These are phyloP conservation scores for Mastomys natalensis DNA, from an alignment of 2,113 vertebrate species.

Conservation along the genomic window DNA sequence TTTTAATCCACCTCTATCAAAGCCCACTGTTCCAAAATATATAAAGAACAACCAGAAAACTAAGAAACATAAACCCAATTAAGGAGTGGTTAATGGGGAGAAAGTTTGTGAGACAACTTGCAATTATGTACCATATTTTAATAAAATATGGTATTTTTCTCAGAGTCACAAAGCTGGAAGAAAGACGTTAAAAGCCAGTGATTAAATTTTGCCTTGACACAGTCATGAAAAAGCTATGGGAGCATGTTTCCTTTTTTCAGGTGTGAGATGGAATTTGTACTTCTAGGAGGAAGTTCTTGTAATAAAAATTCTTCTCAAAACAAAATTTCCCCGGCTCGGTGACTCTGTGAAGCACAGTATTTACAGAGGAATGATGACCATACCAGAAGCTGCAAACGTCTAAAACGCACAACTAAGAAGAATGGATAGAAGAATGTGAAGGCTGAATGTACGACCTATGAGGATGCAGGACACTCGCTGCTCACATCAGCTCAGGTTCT, in stretches of 20 bases:
- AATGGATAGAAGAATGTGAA: neutral
- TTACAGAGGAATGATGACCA: neutral
- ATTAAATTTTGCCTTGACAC: neutral
- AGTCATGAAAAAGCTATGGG: neutral
- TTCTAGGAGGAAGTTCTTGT: neutral
- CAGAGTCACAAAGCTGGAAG: neutral
- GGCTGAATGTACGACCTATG: no score
- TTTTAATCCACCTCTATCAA: slow-evolving; percentile 7
- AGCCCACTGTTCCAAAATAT: slow-evolving; percentile 8
- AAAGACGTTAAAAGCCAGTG: neutral
- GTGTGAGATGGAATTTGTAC: neutral
- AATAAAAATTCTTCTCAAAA: neutral
- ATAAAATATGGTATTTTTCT: neutral
- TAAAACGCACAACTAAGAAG: neutral
- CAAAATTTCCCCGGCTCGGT: neutral
- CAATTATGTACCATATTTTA: neutral
- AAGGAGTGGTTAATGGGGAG: neutral
- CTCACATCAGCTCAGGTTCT: neutral
- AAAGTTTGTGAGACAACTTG: neutral
- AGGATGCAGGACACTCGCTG: neutral
- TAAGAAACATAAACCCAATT: slow-evolving; percentile 26
- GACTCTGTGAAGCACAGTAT: neutral
- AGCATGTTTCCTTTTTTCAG: neutral
- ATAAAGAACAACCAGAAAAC: slow-evolving; percentile 31
- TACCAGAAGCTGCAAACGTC: neutral